Evolutionary conservation across 2,113 vertebrate genomes (phyloP), one percentile per base, ranked within the genome.

Genomic region (Kryptolebias marmoratus): DNA sequence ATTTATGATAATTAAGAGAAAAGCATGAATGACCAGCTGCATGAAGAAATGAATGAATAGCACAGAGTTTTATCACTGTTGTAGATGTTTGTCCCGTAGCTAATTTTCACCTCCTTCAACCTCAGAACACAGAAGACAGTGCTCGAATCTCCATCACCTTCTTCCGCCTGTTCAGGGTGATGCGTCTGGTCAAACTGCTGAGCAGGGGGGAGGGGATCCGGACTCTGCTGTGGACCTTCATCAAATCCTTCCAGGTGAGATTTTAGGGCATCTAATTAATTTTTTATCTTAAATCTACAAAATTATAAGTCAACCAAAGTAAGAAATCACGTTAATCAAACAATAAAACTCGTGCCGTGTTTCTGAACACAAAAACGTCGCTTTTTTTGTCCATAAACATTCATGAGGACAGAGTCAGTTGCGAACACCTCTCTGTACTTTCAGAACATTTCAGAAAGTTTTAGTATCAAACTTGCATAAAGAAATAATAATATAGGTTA

Each of bases 81-180:
- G 67, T 55, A 30, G 0, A 16, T 31, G 32, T 22, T 71, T 16
- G 55, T 48, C 7, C 16, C 27, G 1, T 77, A n/a, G 60, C 74
- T 49, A 22, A 14, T 56, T 65, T 47, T 45, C 22, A 15, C 16
- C 1, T 61, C 16, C 16, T 61, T 22, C 50, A 10, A 1, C 72
- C 42, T 73, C 94, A 99, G 98, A 98, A 96, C 92, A 97, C 96
- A 0, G 97, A 99, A 86, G 98, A 98, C 93, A 99, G 95, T 59
- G 96, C 96, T 86, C 95, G 97, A 66, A 98, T 99, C 93, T 99
- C 98, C 90, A 99, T 99, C 95, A 99, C 97, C 58, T 99, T 99
- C 93, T 99, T 99, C 92, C 97, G 98, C 79, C 95, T 99, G 82
- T 99, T 99, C 94, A 95, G 98, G 65, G 98, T 99, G 74, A 99